Conservation (phyloP, 2,888 invertebrate species). For the Leucania comma region DNA sequence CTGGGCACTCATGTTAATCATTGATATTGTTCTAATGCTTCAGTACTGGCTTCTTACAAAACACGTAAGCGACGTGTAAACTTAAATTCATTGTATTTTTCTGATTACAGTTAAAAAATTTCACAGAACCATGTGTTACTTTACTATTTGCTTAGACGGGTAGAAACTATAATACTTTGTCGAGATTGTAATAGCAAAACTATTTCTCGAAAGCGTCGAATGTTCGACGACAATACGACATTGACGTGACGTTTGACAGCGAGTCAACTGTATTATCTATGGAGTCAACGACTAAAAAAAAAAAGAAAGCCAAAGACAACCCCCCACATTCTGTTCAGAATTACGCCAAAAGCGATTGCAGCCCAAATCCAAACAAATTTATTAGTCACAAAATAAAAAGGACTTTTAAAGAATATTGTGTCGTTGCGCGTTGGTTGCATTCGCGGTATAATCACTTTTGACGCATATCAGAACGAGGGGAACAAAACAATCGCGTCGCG, state of each 20-base stretch:
- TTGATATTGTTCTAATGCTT: slow-evolving; percentile 68
- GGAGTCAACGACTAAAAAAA: too few relatives aligned
- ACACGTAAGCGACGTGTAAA: slow-evolving; percentile 65
- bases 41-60: slow-evolving; percentile 68
- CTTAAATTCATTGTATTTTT: slow-evolving; percentile 65
- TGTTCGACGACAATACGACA: slow-evolving; percentile 56
- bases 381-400: too few relatives aligned
- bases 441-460: too few relatives aligned
- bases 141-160: slow-evolving; percentile 36
- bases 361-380: too few relatives aligned
- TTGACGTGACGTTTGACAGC: slow-evolving; percentile 55
- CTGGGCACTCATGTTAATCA: slow-evolving; percentile 93
- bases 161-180: slow-evolving; percentile 45
- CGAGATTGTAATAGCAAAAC: slow-evolving; percentile 40
- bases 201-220: slow-evolving; percentile 62
- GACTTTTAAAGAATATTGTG: too few relatives aligned
- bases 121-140: slow-evolving; percentile 54
- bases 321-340: too few relatives aligned
- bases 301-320: slow-evolving; percentile 20
- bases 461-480: too few relatives aligned
- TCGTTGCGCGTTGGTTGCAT: too few relatives aligned
- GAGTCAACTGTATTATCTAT: too few relatives aligned
- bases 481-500: not conserved
- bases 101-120: slow-evolving; percentile 28
- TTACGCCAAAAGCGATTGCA: too few relatives aligned